A percentile compares a stretch with the other conserved stretches of the same genome.
phyloP scores from a whole-genome alignment of 2,888 invertebrate species.

The Melanargia galathea region DNA sequence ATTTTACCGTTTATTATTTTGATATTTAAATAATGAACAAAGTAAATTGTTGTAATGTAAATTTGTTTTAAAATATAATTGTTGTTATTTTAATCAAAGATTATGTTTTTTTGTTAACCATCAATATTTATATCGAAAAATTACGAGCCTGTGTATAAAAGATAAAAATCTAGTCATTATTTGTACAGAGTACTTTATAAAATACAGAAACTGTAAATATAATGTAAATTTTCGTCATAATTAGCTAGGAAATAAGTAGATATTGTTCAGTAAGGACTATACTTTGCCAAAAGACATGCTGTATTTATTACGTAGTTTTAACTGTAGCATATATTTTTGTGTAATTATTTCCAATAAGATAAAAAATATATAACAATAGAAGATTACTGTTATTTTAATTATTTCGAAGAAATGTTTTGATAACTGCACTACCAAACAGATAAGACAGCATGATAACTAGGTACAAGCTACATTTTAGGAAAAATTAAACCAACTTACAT shows the following conservation, averaged over 20 bases:
- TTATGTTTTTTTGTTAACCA: constrained; percentile 39
- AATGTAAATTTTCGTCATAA: constrained; percentile 49
- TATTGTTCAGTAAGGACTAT: constrained; percentile 40
- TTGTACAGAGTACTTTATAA: constrained; percentile 68
- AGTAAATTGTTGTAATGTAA: background rate
- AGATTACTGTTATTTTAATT: constrained; percentile 25
- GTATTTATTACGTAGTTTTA: constrained; percentile 58
- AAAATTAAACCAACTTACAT: too few species aligned
- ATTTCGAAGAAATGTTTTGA: background rate
- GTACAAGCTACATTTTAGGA: too few species aligned
- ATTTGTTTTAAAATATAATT: constrained; percentile 3
- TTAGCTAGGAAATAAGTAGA: constrained; percentile 49
- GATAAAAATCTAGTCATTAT: constrained; percentile 67
- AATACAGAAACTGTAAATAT: constrained; percentile 49
- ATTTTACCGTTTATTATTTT: background rate
- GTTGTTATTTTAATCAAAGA: constrained; percentile 21
- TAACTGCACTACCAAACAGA: too few species aligned
- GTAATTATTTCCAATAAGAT: constrained; percentile 56
- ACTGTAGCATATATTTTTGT: constrained; percentile 71
- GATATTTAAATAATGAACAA: background rate
- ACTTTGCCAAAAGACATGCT: constrained; percentile 46
- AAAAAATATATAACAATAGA: constrained; percentile 51
- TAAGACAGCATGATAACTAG: too few species aligned
- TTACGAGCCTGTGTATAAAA: constrained; percentile 44
- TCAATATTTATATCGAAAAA: constrained; percentile 36